Base-by-base conservation (phyloP, 2,113 vertebrate genomes). In the Lanius collurio region DNA sequence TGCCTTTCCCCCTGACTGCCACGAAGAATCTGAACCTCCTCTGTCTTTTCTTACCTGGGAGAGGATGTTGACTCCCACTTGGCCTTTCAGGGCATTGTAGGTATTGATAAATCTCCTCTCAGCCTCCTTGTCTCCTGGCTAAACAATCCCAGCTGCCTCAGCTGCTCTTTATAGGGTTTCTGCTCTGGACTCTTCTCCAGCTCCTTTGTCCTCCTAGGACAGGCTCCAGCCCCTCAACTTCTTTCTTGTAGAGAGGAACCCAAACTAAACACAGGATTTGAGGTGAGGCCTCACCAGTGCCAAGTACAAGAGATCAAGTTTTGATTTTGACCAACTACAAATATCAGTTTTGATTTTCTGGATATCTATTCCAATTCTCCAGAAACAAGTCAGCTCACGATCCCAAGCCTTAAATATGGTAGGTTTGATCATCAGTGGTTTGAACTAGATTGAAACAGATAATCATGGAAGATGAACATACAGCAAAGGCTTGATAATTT, bases 181-280 rank as follows among this genome's bases (percentile, higher is more conserved):
- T 68, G 8, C 28, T 52, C 21, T 6, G 13, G 14, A 27, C 24
- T 6, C 17, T 27, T 35, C 39, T 12, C 30, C 21, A 41, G 20
- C 8, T 69, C 16, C 15, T 2, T 3, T 60, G 5, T 24, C 13
- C 19, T 57, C 15, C 47, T 60, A 55, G 55, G n/a, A 41, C 15
- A 3, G 0, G 0, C 21, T 53, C 20, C 62, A 68, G 21, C 14
- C 5, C 5, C 17, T 62, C 14, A 13, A 6, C 5, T 3, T 37
- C 23, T 47, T n/a, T 68, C n/a, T 46, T 53, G n/a, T 22, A 30
- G 49, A 35, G 46, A 41, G 47, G 5, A 11, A 5, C 53, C 15
- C 24, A 60, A 75, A 60, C 9, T 46, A n/a, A 30, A 5, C 9
- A 18, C 3, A 3, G 24, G 6, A 55, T 47, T 47, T 52, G 30